Evolutionary conservation across 2,888 invertebrate genomes (phyloP), one percentile per base, ranked within the genome.

Genomic region (Polyommatus icarus): DNA sequence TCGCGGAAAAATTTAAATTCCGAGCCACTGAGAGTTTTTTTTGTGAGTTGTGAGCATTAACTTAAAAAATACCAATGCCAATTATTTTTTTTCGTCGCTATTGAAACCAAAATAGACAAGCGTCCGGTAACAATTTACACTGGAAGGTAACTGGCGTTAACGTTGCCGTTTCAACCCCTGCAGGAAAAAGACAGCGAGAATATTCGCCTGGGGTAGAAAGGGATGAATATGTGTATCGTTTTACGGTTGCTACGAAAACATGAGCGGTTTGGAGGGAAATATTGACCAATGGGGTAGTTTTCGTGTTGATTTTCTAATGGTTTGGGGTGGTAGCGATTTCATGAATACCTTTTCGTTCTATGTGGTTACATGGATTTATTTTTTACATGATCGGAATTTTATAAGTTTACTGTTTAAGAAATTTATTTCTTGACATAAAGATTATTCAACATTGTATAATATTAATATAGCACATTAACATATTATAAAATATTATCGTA

Each of bases 71-170:
- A 40, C 3, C 20, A 24, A 54, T 24, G 75, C 24, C 54, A 75
- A 75, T 50, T 40, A 46, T 1, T 50, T 40, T 40, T 40, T 72
- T 73, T 40, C 20, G 46, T 67, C 29, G 46, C 18, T 54, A 75
- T 54, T 24, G 29, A 54, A 75, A 75, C 24, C 50, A 54, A 75
- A 75, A 54, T 75, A 54, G 20, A 75, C 54, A 83, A 82, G 86
- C 93, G 93, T 92, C 93, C 90, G 89, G 85, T 89, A 88, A 87
- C 88, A 86, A 85, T 89, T 88, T 90, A 87, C 88, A 89, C 92
- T 85, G 86, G 83, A 87, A 90, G 90, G 88, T 89, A 87, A 93
- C 93, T 93, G 92, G 88, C 87, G 86, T 85, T 82, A 83, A 82
- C 83, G 83, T 82, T 84, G 84, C 84, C 83, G 83, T 79, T 79